Percentiles rank a stretch among this genome's conserved stretches.
These are phyloP conservation scores for Eupristina koningsbergeri DNA, from an alignment of 1,140 invertebrate genomes.

Conservation along the genomic window DNA sequence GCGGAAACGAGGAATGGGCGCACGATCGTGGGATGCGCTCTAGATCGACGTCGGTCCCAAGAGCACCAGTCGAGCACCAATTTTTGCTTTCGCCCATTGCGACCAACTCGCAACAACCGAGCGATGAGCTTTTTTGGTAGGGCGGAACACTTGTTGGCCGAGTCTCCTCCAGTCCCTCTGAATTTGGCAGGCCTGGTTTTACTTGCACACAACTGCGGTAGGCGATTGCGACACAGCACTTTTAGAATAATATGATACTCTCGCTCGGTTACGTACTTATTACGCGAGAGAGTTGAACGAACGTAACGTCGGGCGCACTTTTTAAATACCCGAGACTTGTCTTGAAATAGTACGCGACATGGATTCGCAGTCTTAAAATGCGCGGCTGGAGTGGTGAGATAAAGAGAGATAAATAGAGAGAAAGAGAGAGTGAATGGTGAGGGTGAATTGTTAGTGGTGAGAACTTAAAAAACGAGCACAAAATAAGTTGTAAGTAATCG, in stretches of 20 bases:
- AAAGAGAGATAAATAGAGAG: too few relatives aligned
- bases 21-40: too few relatives aligned
- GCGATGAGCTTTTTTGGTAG: background rate
- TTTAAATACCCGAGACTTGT: background rate
- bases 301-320: conserved; percentile 11
- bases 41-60: too few relatives aligned
- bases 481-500: background rate
- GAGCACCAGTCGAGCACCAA: too few relatives aligned
- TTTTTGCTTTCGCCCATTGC: too few relatives aligned
- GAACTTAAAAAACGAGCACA: background rate
- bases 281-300: conserved; percentile 12
- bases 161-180: background rate
- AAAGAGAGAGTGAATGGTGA: too few relatives aligned
- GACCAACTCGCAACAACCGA: background rate
- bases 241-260: background rate
- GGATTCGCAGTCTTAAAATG: too few relatives aligned
- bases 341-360: too few relatives aligned
- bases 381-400: too few relatives aligned
- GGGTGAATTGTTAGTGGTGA: too few relatives aligned
- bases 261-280: background rate
- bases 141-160: conserved; percentile 12
- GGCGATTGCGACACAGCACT: conserved; percentile 26
- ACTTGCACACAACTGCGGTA: background rate
- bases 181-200: background rate
- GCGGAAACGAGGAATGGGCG: too few relatives aligned